Conservation (phyloP, 1,140 invertebrate species). For the Bombus sylvicola region DNA sequence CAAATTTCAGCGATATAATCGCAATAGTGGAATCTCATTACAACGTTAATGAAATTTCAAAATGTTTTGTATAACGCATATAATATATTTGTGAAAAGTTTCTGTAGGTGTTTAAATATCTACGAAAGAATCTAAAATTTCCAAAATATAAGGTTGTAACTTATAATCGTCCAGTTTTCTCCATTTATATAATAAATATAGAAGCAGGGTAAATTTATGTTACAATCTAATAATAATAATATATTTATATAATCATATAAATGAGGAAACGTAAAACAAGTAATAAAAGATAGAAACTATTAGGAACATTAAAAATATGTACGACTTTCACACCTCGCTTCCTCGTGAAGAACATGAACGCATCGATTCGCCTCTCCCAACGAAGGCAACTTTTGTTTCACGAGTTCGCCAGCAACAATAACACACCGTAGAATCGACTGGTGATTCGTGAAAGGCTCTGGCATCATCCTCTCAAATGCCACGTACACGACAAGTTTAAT, state of each 20-base stretch:
- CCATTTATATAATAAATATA: not conserved
- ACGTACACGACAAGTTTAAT: conserved; percentile 55
- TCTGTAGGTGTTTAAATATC: too few relatives aligned
- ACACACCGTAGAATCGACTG: conserved; percentile 49
- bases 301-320: not conserved
- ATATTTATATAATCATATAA: not conserved
- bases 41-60: too few relatives aligned
- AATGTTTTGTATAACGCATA: too few relatives aligned
- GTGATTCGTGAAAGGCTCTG: conserved; percentile 67
- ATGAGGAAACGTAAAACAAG: not conserved
- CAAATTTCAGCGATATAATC: too few relatives aligned
- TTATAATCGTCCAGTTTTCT: not conserved
- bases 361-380: conserved; percentile 27
- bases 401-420: conserved; percentile 48
- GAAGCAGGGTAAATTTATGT: too few relatives aligned
- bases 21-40: too few relatives aligned
- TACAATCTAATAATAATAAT: not conserved
- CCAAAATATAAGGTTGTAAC: not conserved
- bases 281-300: not conserved
- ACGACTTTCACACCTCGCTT: not conserved
- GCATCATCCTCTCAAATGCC: conserved; percentile 67
- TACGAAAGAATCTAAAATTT: not conserved
- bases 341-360: conserved; percentile 3
- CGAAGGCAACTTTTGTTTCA: conserved; percentile 38
- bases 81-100: too few relatives aligned